Percentiles rank a stretch among this genome's conserved stretches.
phyloP scores from a whole-genome alignment of 2,888 invertebrate genomes.

The Metellina segmentata region DNA sequence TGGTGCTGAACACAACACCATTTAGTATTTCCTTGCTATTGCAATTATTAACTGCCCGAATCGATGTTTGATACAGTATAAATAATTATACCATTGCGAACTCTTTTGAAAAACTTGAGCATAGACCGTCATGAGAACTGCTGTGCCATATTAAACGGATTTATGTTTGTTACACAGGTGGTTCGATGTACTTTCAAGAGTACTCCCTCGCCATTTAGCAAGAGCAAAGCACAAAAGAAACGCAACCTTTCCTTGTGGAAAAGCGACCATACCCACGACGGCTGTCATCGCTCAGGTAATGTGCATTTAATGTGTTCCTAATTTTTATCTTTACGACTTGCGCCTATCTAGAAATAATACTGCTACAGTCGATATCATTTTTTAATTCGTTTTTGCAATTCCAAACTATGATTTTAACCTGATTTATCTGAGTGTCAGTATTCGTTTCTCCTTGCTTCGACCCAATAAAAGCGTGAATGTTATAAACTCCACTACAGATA shows the following conservation, averaged over 20 bases:
- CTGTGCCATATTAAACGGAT: no score
- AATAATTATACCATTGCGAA: no score
- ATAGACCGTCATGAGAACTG: no score
- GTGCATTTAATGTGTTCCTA: neutral
- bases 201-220: conserved; percentile 80
- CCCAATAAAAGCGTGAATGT: no score
- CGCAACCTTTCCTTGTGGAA: conserved; percentile 89
- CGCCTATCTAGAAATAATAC: neutral
- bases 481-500: no score
- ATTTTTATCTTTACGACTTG: neutral
- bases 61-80: no score
- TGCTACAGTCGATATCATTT: neutral
- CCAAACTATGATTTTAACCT: neutral
- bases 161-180: conserved; percentile 82
- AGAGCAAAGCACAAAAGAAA: conserved; percentile 90
- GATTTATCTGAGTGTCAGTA: neutral
- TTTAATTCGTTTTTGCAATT: neutral
- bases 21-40: no score
- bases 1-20: no score
- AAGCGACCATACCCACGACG: conserved; percentile 82
- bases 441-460: no score
- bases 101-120: no score
- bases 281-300: conserved; percentile 62
- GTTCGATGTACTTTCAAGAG: conserved; percentile 90
- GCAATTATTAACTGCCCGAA: no score